Evolutionary conservation across 2,113 vertebrate species (phyloP), one percentile per base, ranked within the genome.

Genomic region (Leucosticte australis): DNA sequence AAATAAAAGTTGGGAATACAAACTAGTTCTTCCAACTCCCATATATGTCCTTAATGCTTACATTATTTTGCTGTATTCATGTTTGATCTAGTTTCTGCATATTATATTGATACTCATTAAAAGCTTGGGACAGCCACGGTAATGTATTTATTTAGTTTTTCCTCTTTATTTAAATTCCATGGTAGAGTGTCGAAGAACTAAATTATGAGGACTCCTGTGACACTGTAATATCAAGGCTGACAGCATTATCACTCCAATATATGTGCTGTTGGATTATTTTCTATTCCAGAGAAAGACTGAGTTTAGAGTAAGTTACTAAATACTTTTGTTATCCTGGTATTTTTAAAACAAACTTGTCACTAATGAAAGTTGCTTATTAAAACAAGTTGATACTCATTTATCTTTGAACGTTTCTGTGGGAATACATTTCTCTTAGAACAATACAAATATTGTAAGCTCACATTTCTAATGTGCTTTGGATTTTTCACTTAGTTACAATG

Each of bases 241-340:
- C 97, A 24, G 98, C 98, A 37, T 96, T 99, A 78, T 99, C 99
- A 4, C 97, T 99, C 78, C 99, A 99, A 75, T 99, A 99, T 83
- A 98, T 63, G 13, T 95, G 95, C 96, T 99, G 99, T 81, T 99
- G 99, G 99, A 80, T 99, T 84, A 92, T 99, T 85, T 98, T 99
- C 56, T 98, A 98, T 95, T 98, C 97, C 62, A 97, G 97, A 67
- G 96, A 97, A 92, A 96, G 85, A 81, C 62, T 90, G 90, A 98
- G 87, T 97, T 98, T 92, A 94, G 95, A 96, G 98, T 98, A 97
- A 95, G 97, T 98, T 74, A 91, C 27, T 17, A 42, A 74, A 62
- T 76, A 71, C 3, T 90, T 94, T 31, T 55, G 47, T 81, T 96
- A 23, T 74, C 59, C 50, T 63, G 12, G 3, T 62, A 33, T 75